Evolutionary conservation across 2,113 vertebrate species (phyloP), one percentile per base, ranked within the genome.

Genomic region (Corapipo altera): DNA sequence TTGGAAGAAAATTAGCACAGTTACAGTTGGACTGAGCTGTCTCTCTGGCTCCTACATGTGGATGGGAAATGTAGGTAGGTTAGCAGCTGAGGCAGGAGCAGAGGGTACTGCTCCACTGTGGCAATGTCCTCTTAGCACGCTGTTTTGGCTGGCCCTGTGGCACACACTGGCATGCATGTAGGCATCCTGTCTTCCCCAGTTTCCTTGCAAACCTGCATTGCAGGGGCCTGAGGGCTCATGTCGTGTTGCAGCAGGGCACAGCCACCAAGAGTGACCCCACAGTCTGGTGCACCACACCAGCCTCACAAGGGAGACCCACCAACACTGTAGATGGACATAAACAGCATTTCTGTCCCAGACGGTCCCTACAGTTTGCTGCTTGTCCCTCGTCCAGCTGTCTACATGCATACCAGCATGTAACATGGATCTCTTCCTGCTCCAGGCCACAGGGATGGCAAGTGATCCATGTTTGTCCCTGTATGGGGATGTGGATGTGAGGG

Each of bases 71-170:
- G 12, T 39, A 58, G 28, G 8, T 57, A 81, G 46, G 32, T 2
- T 13, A 91, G 52, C 15, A 61, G 28, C 41, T 41, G 73, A 85
- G 65, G 15, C 22, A 58, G 77, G 62, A 70, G 28, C 26, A 87
- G 37, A 39, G 4, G 35, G 20, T 55, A 26, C 21, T 64, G 62
- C n/a, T 72, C 20, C 33, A 52, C 8, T 9, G 4, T 6, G 39
- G 19, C 43, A 81, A 33, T 3, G 5, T 49, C 28, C 10, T 12
- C 66, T 82, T 4, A 7, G 46, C 8, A 44, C 0, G 0, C 6
- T 5, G 2, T 88, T 76, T 62, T 27, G 8, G 15, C 46, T 58
- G 41, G 46, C 65, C 27, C 35, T 43, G 44, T 23, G 43, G 65
- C 15, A 48, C 24, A 32, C 1, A 1, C 9, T 2, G 11, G 13